Conservation (phyloP, 2,797 vertebrate species). For the Emydoidea blandingii region DNA sequence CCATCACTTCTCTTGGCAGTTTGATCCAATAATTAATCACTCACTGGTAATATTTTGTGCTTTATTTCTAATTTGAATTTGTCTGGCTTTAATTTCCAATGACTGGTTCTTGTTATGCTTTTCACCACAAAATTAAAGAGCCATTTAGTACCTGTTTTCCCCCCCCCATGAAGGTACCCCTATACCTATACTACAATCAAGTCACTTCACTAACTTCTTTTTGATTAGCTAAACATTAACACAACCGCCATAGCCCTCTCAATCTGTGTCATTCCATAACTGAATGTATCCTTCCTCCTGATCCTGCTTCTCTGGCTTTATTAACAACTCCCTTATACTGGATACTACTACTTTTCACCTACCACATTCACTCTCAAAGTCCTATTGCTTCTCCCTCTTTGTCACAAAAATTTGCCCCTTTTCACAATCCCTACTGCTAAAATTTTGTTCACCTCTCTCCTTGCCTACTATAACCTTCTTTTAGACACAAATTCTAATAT, state of each 20-base stretch:
- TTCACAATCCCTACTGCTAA: background rate
- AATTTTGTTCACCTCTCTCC: background rate
- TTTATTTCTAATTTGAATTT: background rate
- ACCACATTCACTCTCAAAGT: background rate
- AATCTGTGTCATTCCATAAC: background rate
- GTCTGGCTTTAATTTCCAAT: background rate
- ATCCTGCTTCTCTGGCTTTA: background rate
- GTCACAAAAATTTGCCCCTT: constrained; percentile 13
- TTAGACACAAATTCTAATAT: background rate
- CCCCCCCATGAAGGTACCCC: background rate
- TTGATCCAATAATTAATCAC: background rate
- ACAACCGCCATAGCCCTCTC: background rate
- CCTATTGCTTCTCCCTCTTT: background rate
- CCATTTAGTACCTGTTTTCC: background rate
- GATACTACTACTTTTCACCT: background rate
- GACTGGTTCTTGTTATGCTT: background rate
- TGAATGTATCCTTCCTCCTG: background rate
- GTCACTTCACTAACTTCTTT: background rate
- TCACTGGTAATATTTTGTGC: background rate
- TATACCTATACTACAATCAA: background rate
- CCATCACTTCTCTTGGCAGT: background rate
- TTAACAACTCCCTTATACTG: background rate
- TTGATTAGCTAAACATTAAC: background rate
- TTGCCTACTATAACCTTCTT: background rate
- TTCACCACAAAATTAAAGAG: background rate